Evolutionary conservation across 2,888 invertebrate species (phyloP).

Genomic region (Allacma fusca): DNA sequence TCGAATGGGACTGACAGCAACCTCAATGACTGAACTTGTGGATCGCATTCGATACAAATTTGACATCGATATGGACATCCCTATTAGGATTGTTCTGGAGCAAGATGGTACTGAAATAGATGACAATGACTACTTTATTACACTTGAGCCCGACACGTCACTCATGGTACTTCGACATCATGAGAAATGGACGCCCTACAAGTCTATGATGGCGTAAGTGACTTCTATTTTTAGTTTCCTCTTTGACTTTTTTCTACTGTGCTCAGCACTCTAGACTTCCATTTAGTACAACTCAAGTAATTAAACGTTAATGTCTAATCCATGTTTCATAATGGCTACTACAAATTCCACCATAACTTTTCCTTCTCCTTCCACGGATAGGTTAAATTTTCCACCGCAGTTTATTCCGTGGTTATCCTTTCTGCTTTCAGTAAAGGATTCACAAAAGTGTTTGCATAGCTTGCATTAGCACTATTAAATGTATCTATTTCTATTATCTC

Average conservation of each 20-base stretch:
- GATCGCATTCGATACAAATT: constrained; percentile 55
- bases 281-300: too few relatives aligned
- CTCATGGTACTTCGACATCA: constrained; percentile 78
- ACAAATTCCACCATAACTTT: too few relatives aligned
- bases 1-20: constrained; percentile 83
- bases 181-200: constrained; percentile 75
- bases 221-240: neutral
- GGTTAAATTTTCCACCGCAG: too few relatives aligned
- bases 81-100: constrained; percentile 78
- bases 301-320: too few relatives aligned
- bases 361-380: too few relatives aligned
- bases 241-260: neutral
- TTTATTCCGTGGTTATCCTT: too few relatives aligned
- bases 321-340: too few relatives aligned
- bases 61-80: constrained; percentile 48
- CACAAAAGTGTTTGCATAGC: too few relatives aligned
- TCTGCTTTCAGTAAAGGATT: too few relatives aligned
- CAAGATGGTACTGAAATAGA: constrained; percentile 94
- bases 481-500: too few relatives aligned
- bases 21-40: constrained; percentile 74
- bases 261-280: too few relatives aligned
- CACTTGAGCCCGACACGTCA: constrained; percentile 85
- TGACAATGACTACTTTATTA: constrained; percentile 93
- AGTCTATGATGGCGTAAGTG: constrained; percentile 62
- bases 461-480: too few relatives aligned